Base-by-base conservation (phyloP, 1,140 invertebrate genomes). In the Maniola jurtina region DNA sequence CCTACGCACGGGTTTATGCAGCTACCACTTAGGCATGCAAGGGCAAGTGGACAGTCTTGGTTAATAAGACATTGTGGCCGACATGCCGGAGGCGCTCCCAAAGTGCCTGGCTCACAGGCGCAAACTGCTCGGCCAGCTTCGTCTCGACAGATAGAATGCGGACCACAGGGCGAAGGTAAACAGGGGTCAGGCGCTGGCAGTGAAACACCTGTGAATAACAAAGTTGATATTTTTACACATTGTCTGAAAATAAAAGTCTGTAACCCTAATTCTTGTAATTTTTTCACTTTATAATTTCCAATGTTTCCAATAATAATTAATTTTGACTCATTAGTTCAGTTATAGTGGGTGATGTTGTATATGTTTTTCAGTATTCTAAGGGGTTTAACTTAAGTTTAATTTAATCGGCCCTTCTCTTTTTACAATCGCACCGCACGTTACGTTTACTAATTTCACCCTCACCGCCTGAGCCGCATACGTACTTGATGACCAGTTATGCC, bases 1-100 rank as follows among this genome's bases (percentile, higher is more conserved):
- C 96, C 96, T n/a, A 93, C 79, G 72, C 96, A 97, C 5, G 96
- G 96, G 91, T 97, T 95, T 64, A 93, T 91, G 80, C 96, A 97
- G 65, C 93, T 94, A 66, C 95, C 94, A 60, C 93, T 93, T 25
- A 95, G 90, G 77, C 96, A 97, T n/a, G 96, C 94, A 1, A 96
- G 91, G 68, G 95, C 93, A 36, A 93, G 93, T 2, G 95, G 94
- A 76, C 96, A 97, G 70, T 97, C 96, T 83, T 96, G 93, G 76
- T 96, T 93, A 61, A 96, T 96, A 6, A 95, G 88, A 80, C 95
- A 96, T 82, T 96, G 95, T 2, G 95, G 95, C 54, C 95, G 93
- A 69, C 95, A 96, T 59, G 94, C 93, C 2, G 95, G 95, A 45
- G 96, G 95, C 4, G 95, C 95, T n/a, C 96, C 96, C 25, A 96